Base-by-base conservation (phyloP, 2,888 invertebrate genomes). In the Calameuta pallipes region DNA sequence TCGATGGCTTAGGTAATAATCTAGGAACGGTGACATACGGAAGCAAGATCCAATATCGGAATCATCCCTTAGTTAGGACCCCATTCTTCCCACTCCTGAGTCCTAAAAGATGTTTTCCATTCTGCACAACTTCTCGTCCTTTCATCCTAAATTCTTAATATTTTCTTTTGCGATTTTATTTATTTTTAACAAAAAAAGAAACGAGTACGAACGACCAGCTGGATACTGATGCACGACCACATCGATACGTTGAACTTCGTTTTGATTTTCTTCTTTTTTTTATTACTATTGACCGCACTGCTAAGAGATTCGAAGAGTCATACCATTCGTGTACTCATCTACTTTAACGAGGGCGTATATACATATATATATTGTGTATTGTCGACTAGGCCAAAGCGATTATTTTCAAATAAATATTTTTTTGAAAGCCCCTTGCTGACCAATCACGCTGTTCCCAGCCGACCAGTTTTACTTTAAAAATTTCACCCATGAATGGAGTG, bases 1-100 rank as follows among this genome's bases (percentile, higher is more conserved):
- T 96, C 97, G 89, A 97, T 96, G 96, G 96, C 96, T 92, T 97
- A 96, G 93, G 86, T 68, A 75, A n/a, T 33, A 76, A 75, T 30
- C 56, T 56, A 75, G 34, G 75, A 75, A 69, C 68, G 30, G 23
- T n/a, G 69, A 41, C n/a, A 13, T 75, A 56, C n/a, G 73, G 56
- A 75, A 56, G 9, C 23, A 23, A 56, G 56, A 23, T 23, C 56
- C 56, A 56, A 56, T 56, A 56, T 23, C 41, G 15, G 41, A 41
- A 41, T 41, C 56, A 23, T 56, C 56, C 56, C 56, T 56, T 56
- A 56, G 56, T 9, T 56, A 56, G 56, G 56, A 56, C 9, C 23
- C 56, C 56, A 56, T 56, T 56, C 56, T 56, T 56, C 6, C 56
- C 2, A 23, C 23, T 56, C 56, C 56, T 23, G 23, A 23, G 9